Base-by-base conservation (phyloP, 2,797 vertebrate species). In the Artibeus lituratus region DNA sequence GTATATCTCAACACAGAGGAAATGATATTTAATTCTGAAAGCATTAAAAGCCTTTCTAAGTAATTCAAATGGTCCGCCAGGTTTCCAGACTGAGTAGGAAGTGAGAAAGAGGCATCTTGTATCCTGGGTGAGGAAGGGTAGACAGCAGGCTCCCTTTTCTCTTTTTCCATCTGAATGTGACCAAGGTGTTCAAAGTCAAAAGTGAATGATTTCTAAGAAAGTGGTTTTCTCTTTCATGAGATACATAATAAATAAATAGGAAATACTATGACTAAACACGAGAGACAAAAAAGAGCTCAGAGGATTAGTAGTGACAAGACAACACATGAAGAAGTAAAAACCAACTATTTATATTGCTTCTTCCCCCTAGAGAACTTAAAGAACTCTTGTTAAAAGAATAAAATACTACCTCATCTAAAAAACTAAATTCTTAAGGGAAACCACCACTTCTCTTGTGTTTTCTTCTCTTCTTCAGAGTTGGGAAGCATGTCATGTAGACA, bases 11-110 rank as follows among this genome's bases (percentile, higher is more conserved):
- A 87, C 5, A 39, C 4, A 96, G 26, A 91, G 95, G 94, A 96
- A 1, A 8, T 24, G 49, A 92, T 90, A 86, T 87, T 97, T 47
- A 55, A 92, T 86, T 97, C 84, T 85, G 84, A 96, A 86, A 51
- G 76, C 70, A 62, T 90, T 96, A 29, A 73, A 86, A 97, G 81
- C 89, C 65, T 91, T 88, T 89, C 87, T 98, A 97, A 97, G 98
- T 96, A 97, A 98, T 98, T 98, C 82, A 95, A 95, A 49, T 3
- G 0, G 91, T 14, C 57, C 90, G 80, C 35, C 42, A 87, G 93
- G 94, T 94, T 95, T 98, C 91, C 39, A 39, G 81, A 53, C 4
- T 73, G 62, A 74, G 44, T 91, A 93, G 32, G 47, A 94, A 80
- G 73, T 32, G 7, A 55, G 67, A 92, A 94, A 88, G 55, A 92